Evolutionary conservation across 2,888 invertebrate genomes (phyloP).

Genomic region (Furcula furcula): DNA sequence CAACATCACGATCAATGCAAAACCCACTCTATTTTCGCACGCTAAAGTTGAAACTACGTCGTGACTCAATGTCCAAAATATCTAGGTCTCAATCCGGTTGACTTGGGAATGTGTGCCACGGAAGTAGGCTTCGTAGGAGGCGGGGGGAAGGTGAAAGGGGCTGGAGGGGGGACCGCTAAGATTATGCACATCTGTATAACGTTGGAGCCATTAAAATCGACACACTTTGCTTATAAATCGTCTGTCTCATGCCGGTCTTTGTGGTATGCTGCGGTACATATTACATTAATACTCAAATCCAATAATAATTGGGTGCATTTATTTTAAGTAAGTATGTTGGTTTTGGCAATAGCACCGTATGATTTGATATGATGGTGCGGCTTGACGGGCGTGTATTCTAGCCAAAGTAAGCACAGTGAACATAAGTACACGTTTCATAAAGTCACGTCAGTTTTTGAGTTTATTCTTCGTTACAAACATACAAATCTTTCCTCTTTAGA

Average conservation of each 20-base stretch:
- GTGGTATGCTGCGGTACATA: no score
- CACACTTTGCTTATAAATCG: slow-evolving; percentile 19
- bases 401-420: no score
- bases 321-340: no score
- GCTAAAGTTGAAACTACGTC: slow-evolving; percentile 36
- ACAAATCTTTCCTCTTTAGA: no score
- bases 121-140: slow-evolving; percentile 52
- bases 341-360: no score
- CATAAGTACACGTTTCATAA: no score
- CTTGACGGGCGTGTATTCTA: no score
- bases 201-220: slow-evolving; percentile 31
- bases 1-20: slow-evolving; percentile 9
- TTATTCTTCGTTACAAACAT: no score
- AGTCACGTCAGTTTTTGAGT: no score
- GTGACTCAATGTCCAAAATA: slow-evolving; percentile 48
- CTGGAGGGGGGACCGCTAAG: slow-evolving; percentile 20
- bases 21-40: slow-evolving; percentile 17
- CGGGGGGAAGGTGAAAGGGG: slow-evolving; percentile 39
- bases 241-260: neutral
- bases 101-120: slow-evolving; percentile 69
- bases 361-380: no score
- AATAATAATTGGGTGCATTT: no score
- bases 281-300: no score
- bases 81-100: slow-evolving; percentile 70
- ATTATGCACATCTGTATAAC: slow-evolving; percentile 52